Evolutionary conservation across 35 echinoderm and acorn worm species (phyloP).

Genomic region (Heliocidaris erythrogramma): DNA sequence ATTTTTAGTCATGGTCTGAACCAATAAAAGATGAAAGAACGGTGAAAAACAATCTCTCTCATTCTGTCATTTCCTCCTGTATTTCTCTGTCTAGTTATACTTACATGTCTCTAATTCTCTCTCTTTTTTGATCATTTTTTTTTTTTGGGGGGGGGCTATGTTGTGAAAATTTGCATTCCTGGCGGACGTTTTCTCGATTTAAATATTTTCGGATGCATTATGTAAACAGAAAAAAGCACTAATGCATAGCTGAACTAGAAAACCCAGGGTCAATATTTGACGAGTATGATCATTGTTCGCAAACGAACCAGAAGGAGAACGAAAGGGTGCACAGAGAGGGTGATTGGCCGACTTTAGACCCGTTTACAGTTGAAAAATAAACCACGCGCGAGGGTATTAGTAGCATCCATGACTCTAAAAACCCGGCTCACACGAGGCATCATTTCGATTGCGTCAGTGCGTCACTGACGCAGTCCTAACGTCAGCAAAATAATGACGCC

Average conservation of each 20-base stretch:
- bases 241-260: slow-evolving; percentile 10
- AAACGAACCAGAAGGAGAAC: not conserved
- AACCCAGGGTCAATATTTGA: slow-evolving; percentile 1
- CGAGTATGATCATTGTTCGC: not conserved
- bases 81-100: not conserved
- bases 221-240: not conserved
- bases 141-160: no score
- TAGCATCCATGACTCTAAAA: no score
- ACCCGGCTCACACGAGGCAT: no score
- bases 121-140: no score
- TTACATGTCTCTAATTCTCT: not conserved
- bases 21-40: not conserved
- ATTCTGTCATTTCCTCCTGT: not conserved
- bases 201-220: not conserved
- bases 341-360: not conserved
- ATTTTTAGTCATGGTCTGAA: no score
- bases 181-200: not conserved
- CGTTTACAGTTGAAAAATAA: slow-evolving; percentile 8
- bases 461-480: no score
- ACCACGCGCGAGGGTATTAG: not conserved
- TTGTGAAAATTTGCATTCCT: not conserved
- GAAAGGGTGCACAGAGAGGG: not conserved
- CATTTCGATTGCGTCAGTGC: no score
- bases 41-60: not conserved
- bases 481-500: no score